Conservation (phyloP, 2,797 vertebrate genomes). For the Babyrousa celebensis region DNA sequence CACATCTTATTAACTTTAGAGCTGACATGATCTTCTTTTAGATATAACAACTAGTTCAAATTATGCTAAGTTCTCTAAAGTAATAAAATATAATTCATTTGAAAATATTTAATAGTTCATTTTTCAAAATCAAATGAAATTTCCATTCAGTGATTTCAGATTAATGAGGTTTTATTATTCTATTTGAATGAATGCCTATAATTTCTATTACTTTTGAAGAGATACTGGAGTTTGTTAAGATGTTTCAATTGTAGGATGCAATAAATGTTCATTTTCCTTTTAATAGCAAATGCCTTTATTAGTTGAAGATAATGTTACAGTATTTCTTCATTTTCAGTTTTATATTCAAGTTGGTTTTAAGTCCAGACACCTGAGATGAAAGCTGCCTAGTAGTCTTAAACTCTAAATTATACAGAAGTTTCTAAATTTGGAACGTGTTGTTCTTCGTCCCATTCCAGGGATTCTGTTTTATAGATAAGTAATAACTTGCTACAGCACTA, state of each 20-base stretch:
- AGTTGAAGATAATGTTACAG: conserved; percentile 32
- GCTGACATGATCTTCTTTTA: conserved; percentile 42
- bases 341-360: conserved; percentile 72
- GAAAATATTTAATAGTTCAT: conserved; percentile 64
- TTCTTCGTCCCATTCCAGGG: conserved; percentile 48
- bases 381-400: conserved; percentile 22
- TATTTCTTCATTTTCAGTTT: conserved; percentile 80
- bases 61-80: conserved; percentile 65
- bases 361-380: conserved; percentile 11
- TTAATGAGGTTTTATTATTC: conserved; percentile 62
- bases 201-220: conserved; percentile 61
- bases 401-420: conserved; percentile 50
- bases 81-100: conserved; percentile 61
- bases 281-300: conserved; percentile 76
- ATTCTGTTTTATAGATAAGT: conserved; percentile 82
- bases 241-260: background rate
- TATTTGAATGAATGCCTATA: conserved; percentile 51
- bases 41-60: conserved; percentile 57
- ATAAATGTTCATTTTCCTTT: conserved; percentile 72
- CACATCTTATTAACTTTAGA: conserved; percentile 57
- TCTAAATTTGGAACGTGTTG: conserved; percentile 72
- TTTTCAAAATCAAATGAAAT: conserved; percentile 66
- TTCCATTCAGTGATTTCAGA: conserved; percentile 49
- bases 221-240: conserved; percentile 54
- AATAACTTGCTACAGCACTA: conserved; percentile 81